Base-by-base conservation (phyloP, 2,113 vertebrate species). In the Gymnarchus niloticus region DNA sequence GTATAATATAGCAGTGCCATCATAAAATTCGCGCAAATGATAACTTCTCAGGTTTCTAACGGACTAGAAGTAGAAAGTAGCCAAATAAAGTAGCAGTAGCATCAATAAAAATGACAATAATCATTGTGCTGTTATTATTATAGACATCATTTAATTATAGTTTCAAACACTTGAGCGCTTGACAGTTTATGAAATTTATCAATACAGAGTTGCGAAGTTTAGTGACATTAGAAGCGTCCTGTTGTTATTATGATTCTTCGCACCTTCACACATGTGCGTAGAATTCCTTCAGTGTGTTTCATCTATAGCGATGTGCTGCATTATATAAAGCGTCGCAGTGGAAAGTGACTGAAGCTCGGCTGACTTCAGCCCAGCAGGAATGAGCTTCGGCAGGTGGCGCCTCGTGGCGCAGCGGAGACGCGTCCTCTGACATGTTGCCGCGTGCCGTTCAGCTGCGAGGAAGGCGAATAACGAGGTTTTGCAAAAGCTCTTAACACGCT, bases 351-450 rank as follows among this genome's bases (percentile, higher is more conserved):
- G 17, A 33, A 44, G 17, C 52, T 54, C 6, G 14, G 14, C 52
- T 54, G 14, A 21, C 52, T 54, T 54, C 52, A 1, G 28, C 19
- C 61, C 6, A 3, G 21, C 76, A 7, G 23, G 9, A 56, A 19
- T 19, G 48, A 57, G 37, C 23, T 56, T 56, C 85, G 81, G 56
- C 48, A 86, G 85, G 57, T 69, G 85, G 78, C 80, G 85, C 78
- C 57, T 33, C 21, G 80, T n/a, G 12, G 12, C 48, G 77, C 52
- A 21, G 17, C 51, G 1, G 14, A 51, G 80, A 56, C 51, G 80
- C 77, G 65, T 65, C 33, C 37, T 21, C 46, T 19, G 25, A 3
- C 59, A 28, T 76, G 61, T 52, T 19, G 48, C 84, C 41, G 46
- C 84, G 49, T 28, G n/a, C 84, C 48, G 41, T 6, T 59, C 37